Percentiles rank a stretch among this genome's conserved stretches.
Conservation (phyloP, 2,888 invertebrate species). For the Lapara coniferarum region DNA sequence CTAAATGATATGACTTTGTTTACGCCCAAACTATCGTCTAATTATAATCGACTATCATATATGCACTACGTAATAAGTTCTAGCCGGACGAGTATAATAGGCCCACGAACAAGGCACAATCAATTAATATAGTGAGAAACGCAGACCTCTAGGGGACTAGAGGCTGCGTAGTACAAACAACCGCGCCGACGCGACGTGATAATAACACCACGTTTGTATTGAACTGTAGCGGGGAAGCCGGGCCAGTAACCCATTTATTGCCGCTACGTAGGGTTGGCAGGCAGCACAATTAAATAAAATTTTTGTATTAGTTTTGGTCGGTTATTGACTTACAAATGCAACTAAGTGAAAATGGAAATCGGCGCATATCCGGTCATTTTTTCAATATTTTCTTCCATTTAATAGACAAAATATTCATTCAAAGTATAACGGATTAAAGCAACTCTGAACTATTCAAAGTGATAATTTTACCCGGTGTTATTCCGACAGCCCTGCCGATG, state of each 20-base stretch:
- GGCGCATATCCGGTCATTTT: no score
- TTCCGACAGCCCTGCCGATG: neutral
- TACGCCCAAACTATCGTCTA: no score
- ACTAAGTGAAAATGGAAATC: no score
- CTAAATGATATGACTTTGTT: no score
- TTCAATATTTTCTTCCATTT: no score
- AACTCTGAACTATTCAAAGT: neutral
- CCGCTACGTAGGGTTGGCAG: constrained; percentile 38
- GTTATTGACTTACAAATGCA: no score
- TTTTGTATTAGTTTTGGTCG: no score
- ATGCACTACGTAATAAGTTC: no score
- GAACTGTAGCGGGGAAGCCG: constrained; percentile 57
- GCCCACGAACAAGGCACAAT: neutral
- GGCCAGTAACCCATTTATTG: constrained; percentile 73
- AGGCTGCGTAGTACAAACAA: neutral
- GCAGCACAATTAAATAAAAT: no score
- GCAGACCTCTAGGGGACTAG: neutral
- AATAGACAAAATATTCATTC: no score
- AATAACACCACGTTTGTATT: constrained; percentile 46
- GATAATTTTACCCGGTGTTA: neutral
- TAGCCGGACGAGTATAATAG: neutral
- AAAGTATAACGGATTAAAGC: no score
- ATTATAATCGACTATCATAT: no score
- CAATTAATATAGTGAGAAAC: neutral
- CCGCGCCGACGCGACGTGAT: constrained; percentile 40